Percentiles rank a stretch among this genome's conserved stretches.
phyloP scores from a whole-genome alignment of 2,113 vertebrate genomes.

The Azemiops feae region DNA sequence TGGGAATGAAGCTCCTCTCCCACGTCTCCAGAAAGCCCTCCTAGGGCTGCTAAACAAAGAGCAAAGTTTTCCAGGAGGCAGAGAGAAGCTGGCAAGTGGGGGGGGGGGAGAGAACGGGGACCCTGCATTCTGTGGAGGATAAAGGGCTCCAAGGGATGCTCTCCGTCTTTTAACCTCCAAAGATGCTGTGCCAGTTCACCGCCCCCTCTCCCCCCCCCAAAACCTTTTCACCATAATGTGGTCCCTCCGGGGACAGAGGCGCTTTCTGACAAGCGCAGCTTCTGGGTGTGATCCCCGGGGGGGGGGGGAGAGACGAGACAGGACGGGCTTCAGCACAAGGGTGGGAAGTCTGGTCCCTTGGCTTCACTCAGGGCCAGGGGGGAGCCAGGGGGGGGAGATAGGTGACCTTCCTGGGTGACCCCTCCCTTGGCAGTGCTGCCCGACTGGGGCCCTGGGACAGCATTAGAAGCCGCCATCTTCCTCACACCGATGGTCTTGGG shows the following conservation, averaged over 20 bases:
- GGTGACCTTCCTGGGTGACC: not conserved
- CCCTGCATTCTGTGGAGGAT: slow-evolving; percentile 58
- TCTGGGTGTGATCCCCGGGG: not conserved
- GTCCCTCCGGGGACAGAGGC: not conserved
- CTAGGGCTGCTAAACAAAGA: slow-evolving; percentile 90
- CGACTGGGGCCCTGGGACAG: too few species aligned
- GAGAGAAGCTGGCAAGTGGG: slow-evolving; percentile 79
- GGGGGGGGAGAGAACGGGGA: slow-evolving; percentile 47
- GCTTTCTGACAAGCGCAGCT: not conserved
- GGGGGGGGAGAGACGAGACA: too few species aligned
- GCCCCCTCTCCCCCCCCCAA: not conserved
- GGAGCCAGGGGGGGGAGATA: not conserved
- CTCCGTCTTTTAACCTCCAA: slow-evolving; percentile 61
- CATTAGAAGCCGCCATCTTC: too few species aligned
- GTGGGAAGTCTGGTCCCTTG: not conserved
- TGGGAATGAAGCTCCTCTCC: slow-evolving; percentile 66
- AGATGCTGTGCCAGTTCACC: slow-evolving; percentile 50
- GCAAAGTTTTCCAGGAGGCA: slow-evolving; percentile 85
- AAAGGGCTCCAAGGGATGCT: slow-evolving; percentile 64
- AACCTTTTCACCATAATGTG: slow-evolving; percentile 6
- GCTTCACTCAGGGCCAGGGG: not conserved
- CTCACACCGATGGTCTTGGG: not conserved
- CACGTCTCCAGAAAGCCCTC: slow-evolving; percentile 74
- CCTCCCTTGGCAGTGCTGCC: not conserved
- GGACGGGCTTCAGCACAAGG: not conserved